A percentile compares a stretch with the other conserved stretches of the same genome.
Evolutionary conservation across 2,888 invertebrate species (phyloP).

Genomic region (Stenoptilia bipunctidactyla): DNA sequence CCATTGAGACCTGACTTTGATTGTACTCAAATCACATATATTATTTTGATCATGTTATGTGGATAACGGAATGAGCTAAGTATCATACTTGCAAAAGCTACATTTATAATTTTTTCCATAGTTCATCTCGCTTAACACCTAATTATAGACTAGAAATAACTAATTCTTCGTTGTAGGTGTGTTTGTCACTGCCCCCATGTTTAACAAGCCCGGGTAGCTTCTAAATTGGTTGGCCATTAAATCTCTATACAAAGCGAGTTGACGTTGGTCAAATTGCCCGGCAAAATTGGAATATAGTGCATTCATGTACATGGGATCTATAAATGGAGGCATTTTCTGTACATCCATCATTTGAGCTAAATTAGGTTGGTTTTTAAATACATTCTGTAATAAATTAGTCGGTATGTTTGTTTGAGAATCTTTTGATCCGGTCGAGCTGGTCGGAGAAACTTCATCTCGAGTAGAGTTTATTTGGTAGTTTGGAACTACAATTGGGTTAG

Average conservation of each 20-base stretch:
- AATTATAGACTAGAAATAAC: constrained; percentile 20
- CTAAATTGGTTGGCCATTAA: constrained; percentile 37
- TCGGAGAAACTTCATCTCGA: constrained; percentile 37
- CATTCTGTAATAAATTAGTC: constrained; percentile 23
- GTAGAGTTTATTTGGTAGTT: constrained; percentile 41
- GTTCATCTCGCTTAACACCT: too few species aligned
- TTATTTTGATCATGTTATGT: too few species aligned
- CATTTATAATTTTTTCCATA: too few species aligned
- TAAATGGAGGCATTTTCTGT: constrained; percentile 29
- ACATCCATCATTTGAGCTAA: constrained; percentile 13
- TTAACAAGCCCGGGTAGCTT: constrained; percentile 40
- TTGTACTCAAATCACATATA: too few species aligned
- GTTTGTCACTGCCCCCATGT: constrained; percentile 27
- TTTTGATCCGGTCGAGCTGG: constrained; percentile 31
- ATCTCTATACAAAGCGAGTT: constrained; percentile 54
- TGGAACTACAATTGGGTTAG: constrained; percentile 38
- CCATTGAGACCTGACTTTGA: too few species aligned
- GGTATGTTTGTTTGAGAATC: constrained; percentile 22
- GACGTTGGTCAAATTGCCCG: constrained; percentile 47
- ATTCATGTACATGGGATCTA: constrained; percentile 50
- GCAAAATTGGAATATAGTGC: constrained; percentile 47
- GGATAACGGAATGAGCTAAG: too few species aligned
- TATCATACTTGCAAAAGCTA: too few species aligned
- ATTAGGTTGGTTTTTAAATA: constrained; percentile 3
- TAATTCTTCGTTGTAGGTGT: constrained; percentile 62